These are phyloP conservation scores for Augochlora pura DNA, from an alignment of 1,140 invertebrate genomes.

Conservation along the genomic window DNA sequence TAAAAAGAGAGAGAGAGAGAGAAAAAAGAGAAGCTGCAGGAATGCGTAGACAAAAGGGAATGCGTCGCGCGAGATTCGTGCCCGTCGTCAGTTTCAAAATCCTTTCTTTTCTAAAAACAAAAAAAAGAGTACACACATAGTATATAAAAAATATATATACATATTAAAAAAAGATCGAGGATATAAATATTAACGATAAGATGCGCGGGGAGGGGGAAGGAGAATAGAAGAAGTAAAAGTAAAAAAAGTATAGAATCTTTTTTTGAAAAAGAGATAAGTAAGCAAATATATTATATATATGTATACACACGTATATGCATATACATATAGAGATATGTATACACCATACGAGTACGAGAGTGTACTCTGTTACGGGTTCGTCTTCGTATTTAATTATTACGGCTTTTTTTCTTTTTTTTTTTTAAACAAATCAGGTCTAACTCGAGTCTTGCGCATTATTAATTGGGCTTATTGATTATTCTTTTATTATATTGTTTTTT, in stretches of 20 bases:
- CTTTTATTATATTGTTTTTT: slow-evolving; percentile 35
- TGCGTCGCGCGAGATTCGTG: slow-evolving; percentile 32
- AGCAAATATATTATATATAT: slow-evolving; percentile 46
- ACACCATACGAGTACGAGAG: slow-evolving; percentile 36
- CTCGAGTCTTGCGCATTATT: slow-evolving; percentile 57
- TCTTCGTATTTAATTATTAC: slow-evolving; percentile 53
- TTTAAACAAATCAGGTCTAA: slow-evolving; percentile 53
- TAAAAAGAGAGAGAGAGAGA: background rate
- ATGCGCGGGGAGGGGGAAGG: background rate
- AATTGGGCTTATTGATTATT: slow-evolving; percentile 63
- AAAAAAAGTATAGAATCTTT: slow-evolving; percentile 29
- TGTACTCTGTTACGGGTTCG: slow-evolving; percentile 51
- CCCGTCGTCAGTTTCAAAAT: slow-evolving; percentile 27
- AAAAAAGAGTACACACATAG: background rate
- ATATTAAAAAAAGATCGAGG: background rate
- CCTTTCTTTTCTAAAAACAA: slow-evolving; percentile 2
- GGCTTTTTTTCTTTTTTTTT: slow-evolving; percentile 39
- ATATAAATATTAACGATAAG: slow-evolving; percentile 15
- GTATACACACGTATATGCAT: slow-evolving; percentile 13
- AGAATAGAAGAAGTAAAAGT: slow-evolving; percentile 4
- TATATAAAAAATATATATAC: slow-evolving; percentile 17
- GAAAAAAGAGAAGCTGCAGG: background rate
- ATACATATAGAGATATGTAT: slow-evolving; percentile 40
- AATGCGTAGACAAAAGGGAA: slow-evolving; percentile 12
- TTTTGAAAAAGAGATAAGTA: slow-evolving; percentile 33